phyloP scores from a whole-genome alignment of 2,113 vertebrate species.

The Antechinus stuartii region DNA sequence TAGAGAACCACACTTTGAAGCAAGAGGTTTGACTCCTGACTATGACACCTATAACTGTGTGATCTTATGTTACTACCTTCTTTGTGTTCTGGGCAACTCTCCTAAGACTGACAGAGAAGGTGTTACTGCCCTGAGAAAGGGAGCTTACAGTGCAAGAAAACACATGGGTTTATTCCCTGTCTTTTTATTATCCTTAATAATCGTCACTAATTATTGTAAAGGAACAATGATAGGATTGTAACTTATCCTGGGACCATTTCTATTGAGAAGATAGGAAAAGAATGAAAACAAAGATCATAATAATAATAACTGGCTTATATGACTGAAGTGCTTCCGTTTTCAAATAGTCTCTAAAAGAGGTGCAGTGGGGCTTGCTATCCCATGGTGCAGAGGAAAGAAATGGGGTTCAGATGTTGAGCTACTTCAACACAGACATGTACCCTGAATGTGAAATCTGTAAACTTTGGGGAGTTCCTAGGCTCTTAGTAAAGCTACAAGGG shows the following conservation, averaged over 20 bases:
- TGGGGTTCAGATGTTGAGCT: not conserved
- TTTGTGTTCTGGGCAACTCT: not conserved
- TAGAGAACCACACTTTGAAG: not conserved
- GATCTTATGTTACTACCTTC: not conserved
- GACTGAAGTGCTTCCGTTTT: not conserved
- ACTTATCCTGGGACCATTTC: not conserved
- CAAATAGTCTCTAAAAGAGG: not conserved
- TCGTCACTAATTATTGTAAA: not conserved
- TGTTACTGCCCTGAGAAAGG: not conserved
- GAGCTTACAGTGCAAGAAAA: not conserved
- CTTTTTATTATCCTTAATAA: not conserved
- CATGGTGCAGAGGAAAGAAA: not conserved
- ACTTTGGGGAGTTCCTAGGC: not conserved
- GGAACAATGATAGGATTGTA: not conserved
- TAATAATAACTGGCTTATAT: not conserved
- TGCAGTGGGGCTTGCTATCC: not conserved
- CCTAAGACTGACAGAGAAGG: not conserved
- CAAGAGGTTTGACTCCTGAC: not conserved
- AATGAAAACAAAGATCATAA: not conserved
- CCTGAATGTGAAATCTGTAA: not conserved
- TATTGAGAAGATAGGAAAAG: not conserved
- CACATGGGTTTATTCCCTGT: not conserved
- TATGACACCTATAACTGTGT: not conserved
- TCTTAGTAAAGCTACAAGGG: too few relatives aligned
- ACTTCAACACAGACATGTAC: not conserved